A percentile compares a stretch with the other conserved stretches of the same genome.
Evolutionary conservation across 2,888 invertebrate genomes (phyloP).

Genomic region (Diplolepis rosae): DNA sequence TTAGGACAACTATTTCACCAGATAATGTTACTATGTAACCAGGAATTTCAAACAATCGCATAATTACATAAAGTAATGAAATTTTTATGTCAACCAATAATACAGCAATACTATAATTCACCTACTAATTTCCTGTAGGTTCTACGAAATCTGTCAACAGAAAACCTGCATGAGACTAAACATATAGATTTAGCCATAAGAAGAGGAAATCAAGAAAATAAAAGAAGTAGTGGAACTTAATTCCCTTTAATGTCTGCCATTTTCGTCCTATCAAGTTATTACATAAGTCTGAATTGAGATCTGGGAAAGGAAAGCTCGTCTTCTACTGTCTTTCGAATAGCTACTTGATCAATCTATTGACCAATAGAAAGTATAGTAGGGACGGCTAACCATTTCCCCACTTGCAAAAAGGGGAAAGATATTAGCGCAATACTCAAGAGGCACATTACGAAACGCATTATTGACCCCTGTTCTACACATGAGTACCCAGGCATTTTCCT

Average conservation of each 20-base stretch:
- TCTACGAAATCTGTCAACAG: background rate
- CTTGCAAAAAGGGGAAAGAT: background rate
- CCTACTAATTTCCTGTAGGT: no score
- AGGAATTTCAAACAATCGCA: no score
- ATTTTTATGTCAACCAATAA: no score
- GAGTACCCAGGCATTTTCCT: conserved; percentile 11
- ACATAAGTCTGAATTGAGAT: background rate
- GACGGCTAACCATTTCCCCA: background rate
- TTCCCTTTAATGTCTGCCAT: background rate
- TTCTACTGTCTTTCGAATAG: no score
- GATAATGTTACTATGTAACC: no score
- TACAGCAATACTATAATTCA: no score
- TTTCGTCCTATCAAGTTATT: background rate
- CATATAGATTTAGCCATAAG: background rate
- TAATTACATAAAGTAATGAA: no score
- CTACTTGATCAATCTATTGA: conserved; percentile 6
- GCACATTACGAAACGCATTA: conserved; percentile 12
- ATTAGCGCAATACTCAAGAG: conserved; percentile 17
- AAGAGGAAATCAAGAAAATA: background rate
- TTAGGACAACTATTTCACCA: no score
- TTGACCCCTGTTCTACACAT: conserved; percentile 10
- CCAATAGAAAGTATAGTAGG: background rate
- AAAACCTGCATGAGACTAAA: background rate
- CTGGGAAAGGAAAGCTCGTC: background rate
- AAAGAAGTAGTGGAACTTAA: background rate